Evolutionary conservation across 2,888 invertebrate species (phyloP).

Genomic region (Platycheirus albimanus): DNA sequence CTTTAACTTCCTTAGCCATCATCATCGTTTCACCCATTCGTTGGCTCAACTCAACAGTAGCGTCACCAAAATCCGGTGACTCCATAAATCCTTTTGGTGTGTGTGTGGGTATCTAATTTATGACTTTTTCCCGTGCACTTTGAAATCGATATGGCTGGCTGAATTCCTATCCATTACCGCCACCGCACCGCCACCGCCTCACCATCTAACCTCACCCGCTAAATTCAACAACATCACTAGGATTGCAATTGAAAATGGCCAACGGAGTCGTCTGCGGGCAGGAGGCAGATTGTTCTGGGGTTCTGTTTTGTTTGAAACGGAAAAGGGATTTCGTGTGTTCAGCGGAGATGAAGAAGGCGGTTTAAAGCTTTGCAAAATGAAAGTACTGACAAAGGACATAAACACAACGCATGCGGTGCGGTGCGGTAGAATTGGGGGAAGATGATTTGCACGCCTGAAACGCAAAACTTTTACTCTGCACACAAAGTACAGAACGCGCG

Average conservation of each 20-base stretch:
- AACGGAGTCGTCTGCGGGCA: slow-evolving; percentile 1
- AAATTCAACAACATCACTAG: slow-evolving; percentile 21
- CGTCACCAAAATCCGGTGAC: slow-evolving; percentile 52
- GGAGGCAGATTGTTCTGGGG: slow-evolving; percentile 65
- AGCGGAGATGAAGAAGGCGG: slow-evolving; percentile 34
- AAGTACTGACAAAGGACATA: slow-evolving; percentile 21
- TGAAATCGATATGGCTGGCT: slow-evolving; percentile 75
- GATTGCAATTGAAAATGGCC: slow-evolving; percentile 49
- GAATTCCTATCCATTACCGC: slow-evolving; percentile 34
- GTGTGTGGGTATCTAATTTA: slow-evolving; percentile 80
- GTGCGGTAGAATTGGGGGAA: slow-evolving; percentile 25
- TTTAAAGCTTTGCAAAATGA: slow-evolving; percentile 18
- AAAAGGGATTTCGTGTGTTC: slow-evolving; percentile 8
- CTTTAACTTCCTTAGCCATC: neutral
- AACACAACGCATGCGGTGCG: slow-evolving; percentile 16
- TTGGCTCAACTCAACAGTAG: slow-evolving; percentile 51
- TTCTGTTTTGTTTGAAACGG: slow-evolving; percentile 62
- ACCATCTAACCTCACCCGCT: neutral
- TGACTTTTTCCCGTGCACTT: slow-evolving; percentile 77
- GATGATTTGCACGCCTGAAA: slow-evolving; percentile 75
- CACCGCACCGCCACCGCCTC: too few species aligned
- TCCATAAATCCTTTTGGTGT: slow-evolving; percentile 77
- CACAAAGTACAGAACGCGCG: slow-evolving; percentile 1
- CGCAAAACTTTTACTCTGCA: slow-evolving; percentile 77
- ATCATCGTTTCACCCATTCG: slow-evolving; percentile 33